Base-by-base conservation (phyloP, 2,888 invertebrate species). In the Sesia apiformis region DNA sequence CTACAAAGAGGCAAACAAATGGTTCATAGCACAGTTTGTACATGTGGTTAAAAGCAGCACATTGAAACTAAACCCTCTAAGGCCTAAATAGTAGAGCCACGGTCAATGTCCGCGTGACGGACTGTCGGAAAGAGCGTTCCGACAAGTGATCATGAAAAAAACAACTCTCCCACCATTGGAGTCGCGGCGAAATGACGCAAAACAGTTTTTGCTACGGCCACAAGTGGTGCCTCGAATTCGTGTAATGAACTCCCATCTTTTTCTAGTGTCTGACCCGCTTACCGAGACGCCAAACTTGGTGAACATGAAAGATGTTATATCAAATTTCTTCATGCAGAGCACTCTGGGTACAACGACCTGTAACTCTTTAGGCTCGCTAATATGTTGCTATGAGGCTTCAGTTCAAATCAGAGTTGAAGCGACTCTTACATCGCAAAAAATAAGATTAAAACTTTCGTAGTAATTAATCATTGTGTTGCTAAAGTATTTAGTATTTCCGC, bases 61-160 rank as follows among this genome's bases (percentile, higher is more conserved):
- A 46, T 46, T 46, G 46, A 46, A 46, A 46, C 46, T 6, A 68
- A 78, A 75, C 73, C 78, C 74, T n/a, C n/a, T n/a, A n/a, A n/a
- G n/a, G n/a, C 78, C 75, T 71, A 76, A 84, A 81, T 80, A 85
- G 75, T 74, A 70, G 68, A 73, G 65, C 65, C 74, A 80, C 80
- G 87, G 88, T 89, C 88, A 87, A 85, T 66, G 89, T 76, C 83
- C 88, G 58, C 67, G 56, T 72, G 78, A 73, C 76, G 76, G 77
- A 71, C 76, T 66, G 78, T 64, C 72, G 74, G 75, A 74, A 76
- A 74, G 67, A 76, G 71, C 72, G 80, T 81, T 83, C 81, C 76
- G 77, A 81, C 81, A 80, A 81, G 76, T 78, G 76, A 76, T 76
- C 74, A 76, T 66, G 67, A 76, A 79, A 83, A 81, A 82, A 76